Evolutionary conservation across 2,797 vertebrate species (phyloP).

Genomic region (Gadopsis bispinosus): DNA sequence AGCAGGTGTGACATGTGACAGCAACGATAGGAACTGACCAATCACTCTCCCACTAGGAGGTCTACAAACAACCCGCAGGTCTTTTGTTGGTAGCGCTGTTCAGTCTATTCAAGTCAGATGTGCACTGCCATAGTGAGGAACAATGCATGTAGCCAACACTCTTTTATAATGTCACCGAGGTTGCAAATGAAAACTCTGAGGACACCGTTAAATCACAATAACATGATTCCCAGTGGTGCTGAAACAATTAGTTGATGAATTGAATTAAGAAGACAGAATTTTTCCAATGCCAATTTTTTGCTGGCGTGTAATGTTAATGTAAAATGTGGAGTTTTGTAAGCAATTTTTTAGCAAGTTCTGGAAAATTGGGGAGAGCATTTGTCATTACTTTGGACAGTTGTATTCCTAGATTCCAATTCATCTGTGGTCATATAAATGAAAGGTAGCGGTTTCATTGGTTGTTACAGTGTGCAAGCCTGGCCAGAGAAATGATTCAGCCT

Average conservation of each 20-base stretch:
- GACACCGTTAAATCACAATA: conserved; percentile 9
- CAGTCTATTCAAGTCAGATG: conserved; percentile 54
- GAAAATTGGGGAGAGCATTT: conserved; percentile 24
- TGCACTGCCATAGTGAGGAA: conserved; percentile 47
- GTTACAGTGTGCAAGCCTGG: conserved; percentile 26
- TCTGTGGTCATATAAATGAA: conserved; percentile 46
- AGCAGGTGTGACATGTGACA: conserved; percentile 78
- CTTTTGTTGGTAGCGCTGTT: conserved; percentile 66
- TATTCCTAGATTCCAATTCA: conserved; percentile 31
- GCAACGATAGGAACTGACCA: conserved; percentile 76
- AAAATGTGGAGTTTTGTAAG: not conserved
- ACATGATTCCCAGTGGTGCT: not conserved
- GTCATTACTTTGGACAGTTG: conserved; percentile 38
- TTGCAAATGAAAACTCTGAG: conserved; percentile 16
- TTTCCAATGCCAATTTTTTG: not conserved
- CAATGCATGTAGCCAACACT: conserved; percentile 21
- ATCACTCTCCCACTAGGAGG: conserved; percentile 75
- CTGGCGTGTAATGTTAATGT: not conserved
- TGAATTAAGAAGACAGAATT: not conserved
- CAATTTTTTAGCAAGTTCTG: not conserved
- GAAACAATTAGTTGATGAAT: not conserved
- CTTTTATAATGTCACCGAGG: conserved; percentile 20
- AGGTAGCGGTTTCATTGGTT: conserved; percentile 40
- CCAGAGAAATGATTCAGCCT: conserved; percentile 60
- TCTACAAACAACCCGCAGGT: conserved; percentile 70